These are phyloP conservation scores for Drosophila barbarae DNA, from an alignment of 2,888 invertebrate genomes.

Conservation along the genomic window DNA sequence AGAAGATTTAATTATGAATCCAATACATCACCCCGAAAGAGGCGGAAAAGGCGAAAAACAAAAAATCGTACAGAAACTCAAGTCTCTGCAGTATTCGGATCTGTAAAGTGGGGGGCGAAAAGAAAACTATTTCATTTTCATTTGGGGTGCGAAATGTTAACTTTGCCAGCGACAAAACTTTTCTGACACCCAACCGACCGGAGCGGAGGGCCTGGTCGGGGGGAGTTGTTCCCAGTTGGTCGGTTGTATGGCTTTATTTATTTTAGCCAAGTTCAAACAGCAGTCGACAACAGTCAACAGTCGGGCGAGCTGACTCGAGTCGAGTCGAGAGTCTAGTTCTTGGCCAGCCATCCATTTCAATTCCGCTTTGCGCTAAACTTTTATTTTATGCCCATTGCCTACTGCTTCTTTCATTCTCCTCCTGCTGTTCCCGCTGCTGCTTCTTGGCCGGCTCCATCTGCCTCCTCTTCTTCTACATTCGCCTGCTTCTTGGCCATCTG, in stretches of 20 bases:
- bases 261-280: slow-evolving; percentile 68
- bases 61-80: not conserved
- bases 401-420: slow-evolving; percentile 32
- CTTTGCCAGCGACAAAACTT: slow-evolving; percentile 49
- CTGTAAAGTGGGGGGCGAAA: slow-evolving; percentile 22
- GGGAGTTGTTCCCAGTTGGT: slow-evolving; percentile 41
- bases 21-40: slow-evolving; percentile 34
- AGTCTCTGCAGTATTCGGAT: slow-evolving; percentile 7
- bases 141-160: slow-evolving; percentile 52
- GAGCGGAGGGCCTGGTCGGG: slow-evolving; percentile 4
- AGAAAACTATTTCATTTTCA: slow-evolving; percentile 63
- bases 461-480: slow-evolving; percentile 24
- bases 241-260: slow-evolving; percentile 70
- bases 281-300: slow-evolving; percentile 41
- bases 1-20: slow-evolving; percentile 68
- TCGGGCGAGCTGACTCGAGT: slow-evolving; percentile 17
- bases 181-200: slow-evolving; percentile 28
- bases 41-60: slow-evolving; percentile 1
- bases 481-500: slow-evolving; percentile 28
- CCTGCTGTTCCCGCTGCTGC: not conserved
- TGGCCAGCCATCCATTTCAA: slow-evolving; percentile 57
- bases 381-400: slow-evolving; percentile 64
- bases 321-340: slow-evolving; percentile 41
- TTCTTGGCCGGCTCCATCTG: slow-evolving; percentile 28
- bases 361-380: slow-evolving; percentile 63